Evolutionary conservation across 64 coral and sea anemone genomes (phyloP).

Genomic region (Porites lutea): DNA sequence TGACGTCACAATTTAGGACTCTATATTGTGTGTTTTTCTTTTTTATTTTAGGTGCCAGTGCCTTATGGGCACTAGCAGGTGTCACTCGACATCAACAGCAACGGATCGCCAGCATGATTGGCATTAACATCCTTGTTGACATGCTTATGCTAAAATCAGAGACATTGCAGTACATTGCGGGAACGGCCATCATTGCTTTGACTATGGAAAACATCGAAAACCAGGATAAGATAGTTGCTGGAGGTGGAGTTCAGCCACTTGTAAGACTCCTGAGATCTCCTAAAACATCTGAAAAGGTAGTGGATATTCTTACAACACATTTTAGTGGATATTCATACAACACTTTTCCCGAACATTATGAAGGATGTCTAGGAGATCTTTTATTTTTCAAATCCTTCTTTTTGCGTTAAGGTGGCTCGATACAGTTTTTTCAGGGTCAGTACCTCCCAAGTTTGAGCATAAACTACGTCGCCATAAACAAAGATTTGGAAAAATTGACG

Average conservation of each 20-base stretch:
- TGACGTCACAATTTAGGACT: too few species aligned
- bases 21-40: not conserved
- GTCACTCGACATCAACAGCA: conserved; percentile 85
- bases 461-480: too few species aligned
- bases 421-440: too few species aligned
- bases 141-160: conserved; percentile 96
- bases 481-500: too few species aligned
- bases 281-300: conserved; percentile 92
- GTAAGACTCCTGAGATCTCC: conserved; percentile 83
- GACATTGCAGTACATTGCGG: conserved; percentile 84
- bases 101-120: conserved; percentile 89
- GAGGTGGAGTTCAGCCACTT: conserved; percentile 88
- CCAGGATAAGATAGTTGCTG: conserved; percentile 89
- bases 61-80: conserved; percentile 91
- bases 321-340: too few species aligned
- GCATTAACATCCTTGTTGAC: conserved; percentile 87
- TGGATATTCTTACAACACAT: not conserved
- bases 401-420: too few species aligned
- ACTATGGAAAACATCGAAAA: conserved; percentile 92
- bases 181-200: conserved; percentile 90
- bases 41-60: conserved; percentile 74
- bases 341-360: too few species aligned
- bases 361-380: too few species aligned
- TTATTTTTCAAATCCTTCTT: too few species aligned
- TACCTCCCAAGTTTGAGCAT: too few species aligned